Conservation (phyloP, 2,113 vertebrate species). For the Charadrius vociferus region DNA sequence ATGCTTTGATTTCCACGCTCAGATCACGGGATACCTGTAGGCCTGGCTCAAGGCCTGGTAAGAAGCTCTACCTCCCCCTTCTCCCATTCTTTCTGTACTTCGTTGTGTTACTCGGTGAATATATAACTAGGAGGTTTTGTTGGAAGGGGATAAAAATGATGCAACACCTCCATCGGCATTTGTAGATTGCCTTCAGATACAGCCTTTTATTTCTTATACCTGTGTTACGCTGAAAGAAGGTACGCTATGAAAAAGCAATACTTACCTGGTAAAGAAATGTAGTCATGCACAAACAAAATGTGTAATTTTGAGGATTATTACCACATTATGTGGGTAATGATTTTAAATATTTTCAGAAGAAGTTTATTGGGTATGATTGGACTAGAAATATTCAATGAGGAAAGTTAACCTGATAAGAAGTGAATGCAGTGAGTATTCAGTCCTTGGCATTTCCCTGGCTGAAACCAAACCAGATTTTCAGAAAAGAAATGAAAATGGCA, state of each 20-base stretch:
- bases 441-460: not conserved
- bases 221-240: not conserved
- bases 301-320: not conserved
- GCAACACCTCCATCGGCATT: not conserved
- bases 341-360: not conserved
- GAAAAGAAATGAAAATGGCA: not conserved
- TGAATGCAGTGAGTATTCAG: not conserved
- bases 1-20: constrained; percentile 34
- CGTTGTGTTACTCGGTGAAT: not conserved
- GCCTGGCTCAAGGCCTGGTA: not conserved
- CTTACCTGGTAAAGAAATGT: not conserved
- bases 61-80: not conserved
- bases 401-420: not conserved
- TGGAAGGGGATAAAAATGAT: not conserved
- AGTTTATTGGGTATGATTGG: not conserved
- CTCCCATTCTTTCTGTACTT: not conserved
- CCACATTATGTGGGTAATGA: not conserved
- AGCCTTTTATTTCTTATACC: not conserved
- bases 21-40: not conserved
- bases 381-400: not conserved
- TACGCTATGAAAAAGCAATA: not conserved
- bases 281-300: not conserved
- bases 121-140: not conserved
- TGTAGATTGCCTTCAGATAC: not conserved
- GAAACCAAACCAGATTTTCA: not conserved